Evolutionary conservation across 2,113 vertebrate genomes (phyloP).

Genomic region (Mixornis gularis): DNA sequence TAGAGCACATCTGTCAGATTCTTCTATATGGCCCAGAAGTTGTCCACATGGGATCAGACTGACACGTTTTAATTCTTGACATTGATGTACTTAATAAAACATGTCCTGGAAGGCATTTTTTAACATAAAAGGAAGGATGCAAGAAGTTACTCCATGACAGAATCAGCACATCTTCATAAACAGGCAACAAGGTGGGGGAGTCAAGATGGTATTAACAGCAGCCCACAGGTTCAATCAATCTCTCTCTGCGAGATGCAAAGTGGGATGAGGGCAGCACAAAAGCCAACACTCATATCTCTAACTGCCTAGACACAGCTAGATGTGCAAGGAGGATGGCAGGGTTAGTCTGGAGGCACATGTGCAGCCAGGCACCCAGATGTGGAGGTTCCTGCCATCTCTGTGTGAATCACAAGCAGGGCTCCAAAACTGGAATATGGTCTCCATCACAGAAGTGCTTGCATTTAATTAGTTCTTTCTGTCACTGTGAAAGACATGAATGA

Average conservation of each 20-base stretch:
- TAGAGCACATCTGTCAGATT: neutral
- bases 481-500: constrained; percentile 7
- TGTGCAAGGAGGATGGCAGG: neutral
- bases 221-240: neutral
- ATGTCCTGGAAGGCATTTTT: neutral
- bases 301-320: neutral
- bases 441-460: neutral
- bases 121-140: neutral
- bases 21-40: neutral
- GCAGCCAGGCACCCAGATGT: neutral
- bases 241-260: neutral
- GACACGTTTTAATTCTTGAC: neutral
- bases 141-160: neutral
- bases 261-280: neutral
- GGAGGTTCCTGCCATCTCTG: neutral
- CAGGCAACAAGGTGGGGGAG: neutral
- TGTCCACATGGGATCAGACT: neutral
- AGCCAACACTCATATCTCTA: neutral
- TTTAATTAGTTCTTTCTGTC: neutral
- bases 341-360: neutral
- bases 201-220: neutral
- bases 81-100: neutral
- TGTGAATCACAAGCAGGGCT: neutral
- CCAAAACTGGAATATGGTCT: neutral
- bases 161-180: neutral